A percentile compares a stretch with the other conserved stretches of the same genome.
phyloP scores from a whole-genome alignment of 2,888 invertebrate genomes.

The Hyppa rectilinea region DNA sequence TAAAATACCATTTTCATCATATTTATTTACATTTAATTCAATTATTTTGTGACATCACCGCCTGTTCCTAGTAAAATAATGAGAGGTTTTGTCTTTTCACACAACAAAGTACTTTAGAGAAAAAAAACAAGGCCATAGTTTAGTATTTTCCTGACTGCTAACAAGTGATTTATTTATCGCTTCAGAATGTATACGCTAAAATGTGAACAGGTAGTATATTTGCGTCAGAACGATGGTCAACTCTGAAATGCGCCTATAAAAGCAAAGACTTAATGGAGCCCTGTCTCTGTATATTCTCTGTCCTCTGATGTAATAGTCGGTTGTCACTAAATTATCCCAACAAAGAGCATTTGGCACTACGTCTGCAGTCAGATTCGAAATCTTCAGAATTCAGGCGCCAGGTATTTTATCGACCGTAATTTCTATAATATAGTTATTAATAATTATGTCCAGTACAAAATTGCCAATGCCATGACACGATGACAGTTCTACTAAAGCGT shows the following conservation, averaged over 20 bases:
- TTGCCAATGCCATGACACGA: too few relatives aligned
- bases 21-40: too few relatives aligned
- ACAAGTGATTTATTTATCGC: conserved; percentile 10
- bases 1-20: too few relatives aligned
- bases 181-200: not conserved
- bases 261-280: not conserved
- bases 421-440: too few relatives aligned
- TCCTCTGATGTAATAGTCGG: not conserved
- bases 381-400: not conserved
- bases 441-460: too few relatives aligned
- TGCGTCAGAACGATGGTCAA: not conserved
- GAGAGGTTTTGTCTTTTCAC: not conserved
- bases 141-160: not conserved
- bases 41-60: too few relatives aligned
- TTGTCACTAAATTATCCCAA: not conserved
- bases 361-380: not conserved
- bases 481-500: too few relatives aligned
- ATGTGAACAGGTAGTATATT: not conserved
- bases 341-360: not conserved
- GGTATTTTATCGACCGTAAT: not conserved
- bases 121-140: not conserved
- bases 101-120: not conserved
- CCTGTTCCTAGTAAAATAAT: too few relatives aligned
- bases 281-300: conserved; percentile 15
- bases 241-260: conserved; percentile 7